Evolutionary conservation across 2,888 invertebrate genomes (phyloP), one percentile per base, ranked within the genome.

Genomic region (Zygogramma bicolorata): DNA sequence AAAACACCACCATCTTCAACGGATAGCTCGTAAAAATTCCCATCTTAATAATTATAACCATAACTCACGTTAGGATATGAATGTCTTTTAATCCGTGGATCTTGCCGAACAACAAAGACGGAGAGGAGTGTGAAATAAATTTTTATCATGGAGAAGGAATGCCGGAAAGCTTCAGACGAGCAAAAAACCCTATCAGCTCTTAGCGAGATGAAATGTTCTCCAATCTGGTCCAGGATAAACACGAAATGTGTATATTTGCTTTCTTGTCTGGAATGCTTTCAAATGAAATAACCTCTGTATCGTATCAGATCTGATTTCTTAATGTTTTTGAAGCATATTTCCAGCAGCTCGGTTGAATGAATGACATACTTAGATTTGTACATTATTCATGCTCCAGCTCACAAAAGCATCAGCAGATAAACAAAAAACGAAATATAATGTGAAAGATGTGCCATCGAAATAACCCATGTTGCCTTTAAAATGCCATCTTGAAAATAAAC

Each of bases 201-300:
- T 79, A 79, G 75, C 75, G 75, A 78, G 75, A 80, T 79, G 79
- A 79, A 80, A 80, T 76, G 75, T 74, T 74, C 71, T 59, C 20
- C 62, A 70, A 71, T 70, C 71, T 70, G 74, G 66, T 74, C 40
- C 65, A 70, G 60, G 29, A 71, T 71, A 75, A 71, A 75, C 70
- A 74, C 75, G 68, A 68, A 73, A 65, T 77, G 76, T 74, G 76
- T 77, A 73, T 78, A 76, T 77, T 77, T 76, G 71, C 76, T 75
- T 61, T 59, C 27, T 53, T 53, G 46, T 20, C 46, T 72, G 68
- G 75, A 66, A 61, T 62, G 71, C 71, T 66, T 66, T 71, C 66
- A 67, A 57, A 71, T 66, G 61, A 66, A 66, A 62, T 66, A 66
- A 57, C 65, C 66, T 66, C 66, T 49, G 49, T 53, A 66, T 70